Percentiles rank a stretch among this genome's conserved stretches.
Evolutionary conservation across 2,888 invertebrate genomes (phyloP).

Genomic region (Epicampocera succincta): DNA sequence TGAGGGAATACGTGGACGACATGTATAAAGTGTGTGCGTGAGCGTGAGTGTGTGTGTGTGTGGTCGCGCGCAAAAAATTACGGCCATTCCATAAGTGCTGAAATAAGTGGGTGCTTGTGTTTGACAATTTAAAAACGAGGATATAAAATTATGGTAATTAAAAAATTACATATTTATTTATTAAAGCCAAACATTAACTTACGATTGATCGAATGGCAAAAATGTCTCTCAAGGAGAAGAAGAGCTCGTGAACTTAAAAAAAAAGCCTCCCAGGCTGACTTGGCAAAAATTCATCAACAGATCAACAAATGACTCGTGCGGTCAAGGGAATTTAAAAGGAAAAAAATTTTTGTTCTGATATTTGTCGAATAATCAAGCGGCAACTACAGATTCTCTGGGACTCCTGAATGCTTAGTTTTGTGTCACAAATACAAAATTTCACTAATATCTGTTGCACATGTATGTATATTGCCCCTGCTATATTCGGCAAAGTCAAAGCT

Average conservation of each 20-base stretch:
- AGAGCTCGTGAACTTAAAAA: not conserved
- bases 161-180: not conserved
- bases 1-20: not conserved
- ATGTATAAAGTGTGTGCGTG: not conserved
- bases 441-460: no score
- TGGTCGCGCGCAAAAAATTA: no score
- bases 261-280: not conserved
- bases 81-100: not conserved
- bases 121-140: conserved; percentile 1
- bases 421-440: no score
- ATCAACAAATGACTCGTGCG: no score
- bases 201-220: not conserved
- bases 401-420: no score
- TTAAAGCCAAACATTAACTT: not conserved
- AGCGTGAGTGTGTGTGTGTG: not conserved
- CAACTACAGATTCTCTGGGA: no score
- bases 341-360: no score
- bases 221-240: not conserved
- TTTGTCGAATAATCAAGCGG: no score
- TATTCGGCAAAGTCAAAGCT: no score
- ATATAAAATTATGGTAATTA: conserved; percentile 39
- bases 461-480: no score
- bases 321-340: no score
- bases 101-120: not conserved
- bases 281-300: no score